Evolutionary conservation across 2,113 vertebrate species (phyloP).

Genomic region (Hippocampus zosterae): DNA sequence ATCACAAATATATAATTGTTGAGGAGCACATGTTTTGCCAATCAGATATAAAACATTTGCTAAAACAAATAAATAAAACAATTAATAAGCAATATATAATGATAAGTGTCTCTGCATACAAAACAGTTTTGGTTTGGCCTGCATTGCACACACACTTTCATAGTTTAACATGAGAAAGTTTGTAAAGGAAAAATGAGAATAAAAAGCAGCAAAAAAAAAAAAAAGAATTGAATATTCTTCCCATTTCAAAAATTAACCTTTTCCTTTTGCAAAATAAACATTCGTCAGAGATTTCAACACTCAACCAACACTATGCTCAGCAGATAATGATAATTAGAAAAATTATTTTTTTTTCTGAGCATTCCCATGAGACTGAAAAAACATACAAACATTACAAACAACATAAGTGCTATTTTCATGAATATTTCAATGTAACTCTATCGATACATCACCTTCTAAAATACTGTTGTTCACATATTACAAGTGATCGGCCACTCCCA

Average conservation of each 20-base stretch:
- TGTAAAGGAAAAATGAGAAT: not conserved
- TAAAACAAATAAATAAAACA: constrained; percentile 39
- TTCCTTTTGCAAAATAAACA: not conserved
- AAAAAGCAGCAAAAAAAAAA: not conserved
- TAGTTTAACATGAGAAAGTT: not conserved
- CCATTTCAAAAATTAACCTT: constrained; percentile 5
- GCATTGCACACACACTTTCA: constrained; percentile 42
- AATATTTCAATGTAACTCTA: not conserved
- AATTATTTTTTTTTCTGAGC: constrained; percentile 4
- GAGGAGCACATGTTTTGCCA: constrained; percentile 20
- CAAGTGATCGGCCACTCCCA: not conserved
- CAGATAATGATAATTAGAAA: constrained; percentile 9
- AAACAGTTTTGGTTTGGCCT: constrained; percentile 61
- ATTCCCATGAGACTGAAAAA: constrained; percentile 12
- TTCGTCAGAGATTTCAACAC: constrained; percentile 34
- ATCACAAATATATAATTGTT: constrained; percentile 52
- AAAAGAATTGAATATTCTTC: not conserved
- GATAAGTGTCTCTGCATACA: constrained; percentile 24
- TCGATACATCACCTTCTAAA: not conserved
- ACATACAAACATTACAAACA: not conserved
- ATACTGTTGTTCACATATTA: not conserved
- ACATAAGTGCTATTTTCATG: not conserved
- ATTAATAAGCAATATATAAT: constrained; percentile 32
- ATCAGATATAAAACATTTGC: constrained; percentile 36
- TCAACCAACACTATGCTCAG: constrained; percentile 43